Percentiles rank a stretch among this genome's conserved stretches.
These are phyloP conservation scores for Ruditapes philippinarum DNA, from an alignment of 1,140 invertebrate genomes.

Conservation along the genomic window DNA sequence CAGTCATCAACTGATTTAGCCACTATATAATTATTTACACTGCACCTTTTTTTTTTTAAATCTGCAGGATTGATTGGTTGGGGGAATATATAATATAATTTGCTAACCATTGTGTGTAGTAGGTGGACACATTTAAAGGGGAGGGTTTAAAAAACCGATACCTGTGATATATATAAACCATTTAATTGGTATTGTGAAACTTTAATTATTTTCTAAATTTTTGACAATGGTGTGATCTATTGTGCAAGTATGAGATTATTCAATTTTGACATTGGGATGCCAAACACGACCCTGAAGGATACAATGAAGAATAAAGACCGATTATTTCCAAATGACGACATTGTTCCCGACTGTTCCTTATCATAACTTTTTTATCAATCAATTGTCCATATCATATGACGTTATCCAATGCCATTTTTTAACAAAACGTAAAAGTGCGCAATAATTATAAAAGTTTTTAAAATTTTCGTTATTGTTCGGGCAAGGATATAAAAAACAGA, in stretches of 20 bases:
- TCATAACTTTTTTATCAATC: conserved; percentile 42
- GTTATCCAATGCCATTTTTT: conserved; percentile 45
- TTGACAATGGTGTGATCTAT: background rate
- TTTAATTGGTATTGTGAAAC: too few relatives aligned
- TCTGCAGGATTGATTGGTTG: too few relatives aligned
- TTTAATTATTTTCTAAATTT: too few relatives aligned
- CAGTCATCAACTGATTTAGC: too few relatives aligned
- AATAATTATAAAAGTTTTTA: conserved; percentile 30
- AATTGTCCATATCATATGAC: conserved; percentile 55
- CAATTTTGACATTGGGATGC: conserved; percentile 23
- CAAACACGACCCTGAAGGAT: background rate
- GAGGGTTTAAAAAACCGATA: too few relatives aligned
- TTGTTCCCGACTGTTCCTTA: background rate
- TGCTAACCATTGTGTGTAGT: too few relatives aligned
- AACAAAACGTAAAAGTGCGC: conserved; percentile 2
- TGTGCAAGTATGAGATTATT: background rate
- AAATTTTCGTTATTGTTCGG: conserved; percentile 22
- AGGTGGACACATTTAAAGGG: too few relatives aligned
- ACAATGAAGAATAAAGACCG: background rate
- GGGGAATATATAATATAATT: too few relatives aligned
- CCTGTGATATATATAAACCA: too few relatives aligned
- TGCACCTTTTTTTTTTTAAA: too few relatives aligned
- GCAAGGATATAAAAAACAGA: background rate
- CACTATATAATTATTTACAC: too few relatives aligned
- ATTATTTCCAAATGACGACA: conserved; percentile 16